phyloP scores from a whole-genome alignment of 2,888 invertebrate species.

The Drosophila monieri region DNA sequence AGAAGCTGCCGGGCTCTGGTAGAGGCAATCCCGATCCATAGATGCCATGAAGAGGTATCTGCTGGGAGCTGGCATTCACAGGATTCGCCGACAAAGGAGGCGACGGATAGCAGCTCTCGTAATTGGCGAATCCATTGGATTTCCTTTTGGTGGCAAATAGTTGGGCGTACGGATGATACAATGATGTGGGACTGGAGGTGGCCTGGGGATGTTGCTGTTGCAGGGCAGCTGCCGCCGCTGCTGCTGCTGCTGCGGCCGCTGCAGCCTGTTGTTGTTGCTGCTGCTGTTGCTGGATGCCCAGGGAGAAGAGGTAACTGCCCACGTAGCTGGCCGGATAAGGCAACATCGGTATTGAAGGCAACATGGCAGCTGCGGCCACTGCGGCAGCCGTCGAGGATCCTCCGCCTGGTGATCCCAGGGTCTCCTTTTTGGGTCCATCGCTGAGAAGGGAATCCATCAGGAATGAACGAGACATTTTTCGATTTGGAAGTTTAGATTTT shows the following conservation, averaged over 20 bases:
- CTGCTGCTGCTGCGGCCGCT: constrained; percentile 61
- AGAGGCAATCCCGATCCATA: constrained; percentile 48
- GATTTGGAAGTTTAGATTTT: not conserved
- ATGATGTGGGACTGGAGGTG: constrained; percentile 52
- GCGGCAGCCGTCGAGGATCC: constrained; percentile 65
- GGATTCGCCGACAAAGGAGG: constrained; percentile 65
- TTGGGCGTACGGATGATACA: constrained; percentile 77
- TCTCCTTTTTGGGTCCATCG: constrained; percentile 85
- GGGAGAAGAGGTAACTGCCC: constrained; percentile 87
- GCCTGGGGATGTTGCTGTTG: constrained; percentile 50
- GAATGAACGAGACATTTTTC: constrained; percentile 91
- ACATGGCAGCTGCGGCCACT: constrained; percentile 83
- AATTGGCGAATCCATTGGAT: constrained; percentile 56
- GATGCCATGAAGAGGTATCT: constrained; percentile 35
- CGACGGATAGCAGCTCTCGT: constrained; percentile 66
- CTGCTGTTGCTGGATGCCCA: constrained; percentile 87
- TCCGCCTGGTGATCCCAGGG: constrained; percentile 35
- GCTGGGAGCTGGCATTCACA: constrained; percentile 28
- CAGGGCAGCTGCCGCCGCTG: constrained; percentile 55
- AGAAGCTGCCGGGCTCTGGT: constrained; percentile 71
- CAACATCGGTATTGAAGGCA: constrained; percentile 84
- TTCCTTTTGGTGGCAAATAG: constrained; percentile 75
- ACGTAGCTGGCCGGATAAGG: constrained; percentile 88
- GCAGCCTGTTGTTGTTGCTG: constrained; percentile 60
- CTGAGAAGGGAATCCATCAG: constrained; percentile 91